Percentiles rank a stretch among this genome's conserved stretches.
These are phyloP conservation scores for Aphodius granarius DNA, from an alignment of 2,888 invertebrate species.

Conservation along the genomic window DNA sequence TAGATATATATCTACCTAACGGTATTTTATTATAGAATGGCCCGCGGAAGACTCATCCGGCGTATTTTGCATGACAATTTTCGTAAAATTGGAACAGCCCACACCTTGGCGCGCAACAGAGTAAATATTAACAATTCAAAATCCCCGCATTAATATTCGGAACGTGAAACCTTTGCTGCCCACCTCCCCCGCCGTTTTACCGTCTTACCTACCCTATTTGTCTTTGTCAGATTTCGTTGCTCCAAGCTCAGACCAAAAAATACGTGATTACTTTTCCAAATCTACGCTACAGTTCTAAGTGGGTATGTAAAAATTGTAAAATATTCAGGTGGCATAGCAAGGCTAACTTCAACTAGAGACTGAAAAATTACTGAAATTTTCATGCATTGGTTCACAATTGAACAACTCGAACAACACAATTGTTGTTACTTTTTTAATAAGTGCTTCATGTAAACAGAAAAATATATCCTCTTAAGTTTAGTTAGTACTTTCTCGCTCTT, in stretches of 20 bases:
- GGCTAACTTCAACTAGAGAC: not conserved
- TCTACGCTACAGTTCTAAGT: not conserved
- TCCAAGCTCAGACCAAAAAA: conserved; percentile 5
- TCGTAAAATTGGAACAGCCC: not conserved
- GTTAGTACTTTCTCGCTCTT: too few relatives aligned
- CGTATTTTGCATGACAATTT: not conserved
- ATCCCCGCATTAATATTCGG: conserved; percentile 11
- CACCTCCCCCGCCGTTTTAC: conserved; percentile 4
- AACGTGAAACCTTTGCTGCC: not conserved
- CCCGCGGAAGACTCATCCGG: not conserved
- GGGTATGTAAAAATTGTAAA: not conserved
- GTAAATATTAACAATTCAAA: conserved; percentile 15
- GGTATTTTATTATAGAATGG: not conserved
- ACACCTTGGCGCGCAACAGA: not conserved
- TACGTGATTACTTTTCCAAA: conserved; percentile 10
- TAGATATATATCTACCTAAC: not conserved
- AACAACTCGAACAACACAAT: too few relatives aligned
- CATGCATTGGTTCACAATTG: too few relatives aligned
- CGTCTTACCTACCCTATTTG: conserved; percentile 3
- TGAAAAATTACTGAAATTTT: too few relatives aligned
- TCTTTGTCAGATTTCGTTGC: conserved; percentile 7
- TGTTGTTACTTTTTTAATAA: too few relatives aligned
- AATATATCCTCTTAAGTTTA: too few relatives aligned
- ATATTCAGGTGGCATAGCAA: not conserved
- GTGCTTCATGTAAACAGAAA: too few relatives aligned